Evolutionary conservation across 2,888 invertebrate species (phyloP), one percentile per base, ranked within the genome.

Genomic region (Cylloceria caligata): DNA sequence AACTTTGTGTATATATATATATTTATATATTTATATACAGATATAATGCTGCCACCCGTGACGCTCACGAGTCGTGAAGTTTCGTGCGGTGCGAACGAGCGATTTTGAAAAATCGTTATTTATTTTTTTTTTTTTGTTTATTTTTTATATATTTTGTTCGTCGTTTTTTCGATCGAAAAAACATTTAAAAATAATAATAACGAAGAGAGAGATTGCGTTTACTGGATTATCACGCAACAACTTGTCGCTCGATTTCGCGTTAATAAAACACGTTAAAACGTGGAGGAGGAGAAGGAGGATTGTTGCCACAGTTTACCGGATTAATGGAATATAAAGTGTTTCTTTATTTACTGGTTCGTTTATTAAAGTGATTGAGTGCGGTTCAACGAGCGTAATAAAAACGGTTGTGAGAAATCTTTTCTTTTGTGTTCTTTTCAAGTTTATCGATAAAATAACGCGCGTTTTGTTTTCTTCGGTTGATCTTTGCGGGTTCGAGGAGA

Each of bases 291-390:
- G 21, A 11, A 57, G 11, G 34, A 39, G 49, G 55, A 81, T 47
- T 78, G n/a, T 69, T 47, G 62, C 55, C 60, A 49, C 55, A 64
- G 27, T 71, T 64, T 67, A 52, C 77, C 81, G 74, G 75, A 81
- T 81, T 77, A 81, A 74, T 81, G 81, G 81, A 81, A 81, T 81
- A 81, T 57, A 81, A 81, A 78, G 81, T 81, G 81, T 78, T 62
- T 67, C 27, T 71, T 76, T 57, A 68, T 74, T 55, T 64, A 24
- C 76, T 42, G 71, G 9, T 36, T 57, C 19, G n/a, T 34, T 36
- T 68, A 71, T 19, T 34, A 16, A 16, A 16, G 34, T 60, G 34
- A 34, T 60, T 34, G 6, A 60, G 60, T 60, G 60, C 55, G 52
- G 49, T 49, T n/a, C 6, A 21, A 21, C 7, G 21, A 11, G 24